Evolutionary conservation across 1,140 invertebrate species (phyloP), one percentile per base, ranked within the genome.

Genomic region (Orchestia grillus): DNA sequence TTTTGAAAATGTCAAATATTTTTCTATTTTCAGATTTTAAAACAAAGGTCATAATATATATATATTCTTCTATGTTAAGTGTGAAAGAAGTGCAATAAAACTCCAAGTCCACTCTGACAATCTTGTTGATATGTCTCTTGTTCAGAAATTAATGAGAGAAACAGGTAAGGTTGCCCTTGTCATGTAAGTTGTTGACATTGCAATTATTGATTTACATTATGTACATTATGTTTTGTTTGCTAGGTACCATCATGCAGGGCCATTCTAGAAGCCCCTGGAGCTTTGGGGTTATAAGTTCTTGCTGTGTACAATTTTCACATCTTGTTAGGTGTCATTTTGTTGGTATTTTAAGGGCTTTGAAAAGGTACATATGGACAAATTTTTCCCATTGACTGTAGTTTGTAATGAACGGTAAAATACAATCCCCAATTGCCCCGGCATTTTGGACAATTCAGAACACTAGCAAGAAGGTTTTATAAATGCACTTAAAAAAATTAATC

Each of bases 101-200:
- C 47, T 53, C 47, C 47, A 53, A 53, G 19, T 53, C 47, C 19
- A 8, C 19, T 53, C 19, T 90, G 43, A 94, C 4, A 94, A 47
- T 94, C 40, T 40, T 94, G 44, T 28, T n/a, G 47, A 44, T n/a
- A 94, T 94, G 92, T 94, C 92, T 94, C 44, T 40, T 40, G 92
- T 94, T 40, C 8, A 94, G 44, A 94, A 94, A 47, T 44, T 94
- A 19, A 94, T 94, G 92, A 47, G 47, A 94, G 43, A 94, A 94
- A 94, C 92, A 45, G 92, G 92, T 94, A 47, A 94, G 92, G 16
- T 94, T 8, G 3, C 44, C 36, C 43, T 41, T 11, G 4, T 19
- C 41, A 92, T 42, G 41, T 15, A 42, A 36, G 44, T 42, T 92
- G 41, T 44, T 43, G 43, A 8, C 4, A 42, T 44, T 43, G 90